Base-by-base conservation (phyloP, 1,140 invertebrate species). In the Drosophila biarmipes region DNA sequence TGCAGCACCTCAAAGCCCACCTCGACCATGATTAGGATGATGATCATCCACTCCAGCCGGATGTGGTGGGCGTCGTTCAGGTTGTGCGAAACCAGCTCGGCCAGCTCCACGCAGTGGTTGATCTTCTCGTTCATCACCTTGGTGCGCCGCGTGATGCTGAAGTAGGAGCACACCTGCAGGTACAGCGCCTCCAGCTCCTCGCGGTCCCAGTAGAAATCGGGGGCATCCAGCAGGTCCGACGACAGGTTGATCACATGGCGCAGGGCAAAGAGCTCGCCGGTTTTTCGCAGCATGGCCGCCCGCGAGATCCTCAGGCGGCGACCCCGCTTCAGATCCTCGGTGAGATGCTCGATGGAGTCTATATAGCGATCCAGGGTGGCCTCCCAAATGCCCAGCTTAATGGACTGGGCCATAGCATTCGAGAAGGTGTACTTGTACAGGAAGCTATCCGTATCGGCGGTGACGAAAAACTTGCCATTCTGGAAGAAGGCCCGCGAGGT, bases 131-230 rank as follows among this genome's bases (percentile, higher is more conserved):
- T 99, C 94, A 99, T 96, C 2, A 98, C 97, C 91, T 94, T 96
- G 24, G 98, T 98, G 56, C 98, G 93, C 80, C 96, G 95, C 0
- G 94, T 92, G 53, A 99, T 97, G 80, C 95, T 96, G 73, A 99
- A 96, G 93, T 98, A 96, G 19, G 94, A 94, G 64, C 95, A 97
- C 0, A 95, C 96, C 82, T 95, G 95, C 51, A 95, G 93, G 91
- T 98, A 99, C 0, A 99, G 92, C 0, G 89, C 92, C 93, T 98
- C 98, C 6, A 99, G 93, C 38, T 96, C 93, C 80, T 98, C 97
- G 52, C 97, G 94, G 78, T 99, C 98, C 98, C 98, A 99, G 91
- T 99, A 99, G 92, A 99, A 99, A 92, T 99, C 98, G 0, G 98
- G 98, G 0, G 96, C 97, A 91, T 99, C 98, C 40, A 99, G 91